Conservation (phyloP, 2,797 vertebrate species). For the Gila robusta region DNA sequence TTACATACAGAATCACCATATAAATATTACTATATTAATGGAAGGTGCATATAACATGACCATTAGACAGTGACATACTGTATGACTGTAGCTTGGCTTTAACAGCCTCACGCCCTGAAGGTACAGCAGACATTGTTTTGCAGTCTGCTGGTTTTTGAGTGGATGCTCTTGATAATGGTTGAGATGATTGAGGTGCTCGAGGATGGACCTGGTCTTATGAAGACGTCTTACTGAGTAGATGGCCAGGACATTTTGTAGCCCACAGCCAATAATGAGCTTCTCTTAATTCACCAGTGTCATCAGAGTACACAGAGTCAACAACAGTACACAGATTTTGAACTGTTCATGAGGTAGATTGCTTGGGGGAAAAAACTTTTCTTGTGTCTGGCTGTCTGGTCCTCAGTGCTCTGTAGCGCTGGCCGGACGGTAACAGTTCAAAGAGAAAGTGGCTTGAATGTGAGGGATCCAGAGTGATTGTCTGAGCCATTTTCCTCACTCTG, state of each 20-base stretch:
- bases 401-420: too few species aligned
- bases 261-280: conserved; percentile 34
- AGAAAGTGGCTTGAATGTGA: too few species aligned
- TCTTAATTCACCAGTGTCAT: conserved; percentile 37
- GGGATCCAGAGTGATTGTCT: too few species aligned
- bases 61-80: neutral
- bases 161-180: neutral
- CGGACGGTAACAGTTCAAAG: too few species aligned
- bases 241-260: conserved; percentile 23
- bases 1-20: neutral
- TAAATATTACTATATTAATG: neutral
- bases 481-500: too few species aligned
- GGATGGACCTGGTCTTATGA: conserved; percentile 23
- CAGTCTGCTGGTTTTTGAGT: neutral
- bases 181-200: conserved; percentile 8
- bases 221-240: conserved; percentile 19
- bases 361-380: too few species aligned
- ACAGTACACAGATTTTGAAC: too few species aligned
- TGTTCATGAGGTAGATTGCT: too few species aligned
- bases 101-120: neutral
- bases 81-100: neutral
- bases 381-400: too few species aligned
- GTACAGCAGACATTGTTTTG: neutral
- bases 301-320: neutral
- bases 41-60: neutral